Percentiles rank a stretch among this genome's conserved stretches.
phyloP scores from a whole-genome alignment of 2,113 vertebrate species.

The Prietella phreatophila region DNA sequence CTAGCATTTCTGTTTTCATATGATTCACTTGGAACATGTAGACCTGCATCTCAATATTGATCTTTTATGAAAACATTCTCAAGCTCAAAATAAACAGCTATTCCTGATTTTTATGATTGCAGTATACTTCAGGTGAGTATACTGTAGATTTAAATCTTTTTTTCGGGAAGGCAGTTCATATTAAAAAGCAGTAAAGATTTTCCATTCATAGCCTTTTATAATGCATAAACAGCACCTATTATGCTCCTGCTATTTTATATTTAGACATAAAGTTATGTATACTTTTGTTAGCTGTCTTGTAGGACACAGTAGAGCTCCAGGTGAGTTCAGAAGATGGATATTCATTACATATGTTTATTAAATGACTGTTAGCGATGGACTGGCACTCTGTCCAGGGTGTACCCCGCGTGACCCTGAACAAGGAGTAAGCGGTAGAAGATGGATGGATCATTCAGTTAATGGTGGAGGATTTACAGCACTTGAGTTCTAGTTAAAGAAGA shows the following conservation, averaged over 20 bases:
- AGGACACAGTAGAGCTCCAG: not conserved
- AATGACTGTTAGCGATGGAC: too few species aligned
- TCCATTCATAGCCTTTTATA: not conserved
- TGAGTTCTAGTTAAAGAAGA: not conserved
- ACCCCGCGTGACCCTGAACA: too few species aligned
- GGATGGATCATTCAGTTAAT: not conserved
- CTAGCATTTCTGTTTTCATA: not conserved
- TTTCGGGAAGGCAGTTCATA: not conserved
- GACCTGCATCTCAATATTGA: not conserved
- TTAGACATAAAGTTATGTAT: not conserved
- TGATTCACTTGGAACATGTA: not conserved
- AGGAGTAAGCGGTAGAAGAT: too few species aligned
- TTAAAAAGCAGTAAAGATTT: not conserved
- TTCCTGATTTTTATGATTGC: not conserved
- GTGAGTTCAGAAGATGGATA: not conserved
- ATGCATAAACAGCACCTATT: not conserved
- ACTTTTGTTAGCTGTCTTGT: not conserved
- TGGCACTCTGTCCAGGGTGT: too few species aligned
- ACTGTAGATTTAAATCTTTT: not conserved
- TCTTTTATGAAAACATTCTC: not conserved
- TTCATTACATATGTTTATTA: not conserved
- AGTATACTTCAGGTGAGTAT: not conserved
- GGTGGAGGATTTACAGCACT: not conserved
- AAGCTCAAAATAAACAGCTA: not conserved
- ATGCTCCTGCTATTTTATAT: not conserved